These are phyloP conservation scores for Drosophila lutescens DNA, from an alignment of 2,888 invertebrate species.

Conservation along the genomic window DNA sequence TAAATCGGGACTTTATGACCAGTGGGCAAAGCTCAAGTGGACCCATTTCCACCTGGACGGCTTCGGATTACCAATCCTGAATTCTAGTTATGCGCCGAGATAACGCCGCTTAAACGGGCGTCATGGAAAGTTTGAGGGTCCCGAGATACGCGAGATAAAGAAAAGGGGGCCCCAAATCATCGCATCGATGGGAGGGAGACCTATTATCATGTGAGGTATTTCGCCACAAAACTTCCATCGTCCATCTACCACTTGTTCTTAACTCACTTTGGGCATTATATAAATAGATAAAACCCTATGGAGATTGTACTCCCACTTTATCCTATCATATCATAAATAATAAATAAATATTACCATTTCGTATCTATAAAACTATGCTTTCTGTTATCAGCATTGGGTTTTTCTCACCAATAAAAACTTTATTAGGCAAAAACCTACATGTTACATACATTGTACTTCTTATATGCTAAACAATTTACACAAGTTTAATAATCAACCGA, in stretches of 20 bases:
- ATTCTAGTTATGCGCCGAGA: conserved; percentile 46
- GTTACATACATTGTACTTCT: background rate
- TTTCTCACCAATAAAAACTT: background rate
- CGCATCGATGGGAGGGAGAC: background rate
- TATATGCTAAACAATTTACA: background rate
- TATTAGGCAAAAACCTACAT: background rate
- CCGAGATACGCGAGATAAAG: conserved; percentile 12
- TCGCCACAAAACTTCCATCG: background rate
- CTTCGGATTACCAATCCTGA: background rate
- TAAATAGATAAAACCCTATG: background rate
- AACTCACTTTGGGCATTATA: too few species aligned
- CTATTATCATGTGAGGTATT: background rate
- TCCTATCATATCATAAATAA: background rate
- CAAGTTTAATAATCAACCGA: background rate
- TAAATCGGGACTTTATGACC: conserved; percentile 27
- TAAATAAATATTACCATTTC: background rate
- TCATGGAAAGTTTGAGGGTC: conserved; percentile 58
- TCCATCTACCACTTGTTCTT: background rate
- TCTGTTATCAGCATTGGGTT: background rate
- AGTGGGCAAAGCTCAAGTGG: conserved; percentile 47
- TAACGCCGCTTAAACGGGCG: conserved; percentile 44
- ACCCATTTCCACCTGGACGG: conserved; percentile 16
- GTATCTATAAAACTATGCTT: background rate
- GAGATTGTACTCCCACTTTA: background rate
- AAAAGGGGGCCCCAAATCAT: conserved; percentile 3